Conservation (phyloP, 2,113 vertebrate genomes). For the Nyctereutes procyonoides region DNA sequence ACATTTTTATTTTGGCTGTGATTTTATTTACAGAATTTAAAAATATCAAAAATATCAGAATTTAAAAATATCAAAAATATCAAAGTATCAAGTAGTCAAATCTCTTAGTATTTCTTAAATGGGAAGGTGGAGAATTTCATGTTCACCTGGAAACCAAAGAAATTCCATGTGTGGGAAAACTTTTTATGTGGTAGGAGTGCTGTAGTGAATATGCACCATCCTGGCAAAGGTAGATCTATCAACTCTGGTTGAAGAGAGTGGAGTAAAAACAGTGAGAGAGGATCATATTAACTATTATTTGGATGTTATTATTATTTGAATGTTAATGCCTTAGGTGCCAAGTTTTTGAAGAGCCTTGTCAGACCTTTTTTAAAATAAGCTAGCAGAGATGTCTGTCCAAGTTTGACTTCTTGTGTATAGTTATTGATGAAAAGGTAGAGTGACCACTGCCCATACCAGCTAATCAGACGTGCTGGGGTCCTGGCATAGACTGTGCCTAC, state of each 20-base stretch:
- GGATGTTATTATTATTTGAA: neutral
- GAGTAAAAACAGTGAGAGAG: neutral
- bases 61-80: neutral
- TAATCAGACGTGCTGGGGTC: neutral
- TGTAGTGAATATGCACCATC: neutral
- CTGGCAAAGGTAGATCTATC: neutral
- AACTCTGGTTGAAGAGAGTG: neutral
- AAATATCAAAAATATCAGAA: neutral
- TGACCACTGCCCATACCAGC: neutral
- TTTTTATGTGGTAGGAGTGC: neutral
- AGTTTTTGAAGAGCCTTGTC: neutral
- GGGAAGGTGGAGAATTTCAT: neutral
- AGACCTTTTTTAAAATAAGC: neutral
- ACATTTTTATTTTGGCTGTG: slow-evolving; percentile 33
- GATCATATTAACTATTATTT: neutral
- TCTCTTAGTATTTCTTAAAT: slow-evolving; percentile 21
- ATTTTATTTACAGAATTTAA: slow-evolving; percentile 41
- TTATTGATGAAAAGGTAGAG: neutral
- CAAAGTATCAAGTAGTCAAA: neutral
- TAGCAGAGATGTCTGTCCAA: neutral
- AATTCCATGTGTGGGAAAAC: neutral
- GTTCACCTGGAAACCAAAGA: neutral
- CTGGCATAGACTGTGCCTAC: neutral
- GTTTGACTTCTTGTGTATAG: neutral
- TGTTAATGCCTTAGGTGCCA: neutral